Base-by-base conservation (phyloP, 2,888 invertebrate genomes). In the Pteria penguin region DNA sequence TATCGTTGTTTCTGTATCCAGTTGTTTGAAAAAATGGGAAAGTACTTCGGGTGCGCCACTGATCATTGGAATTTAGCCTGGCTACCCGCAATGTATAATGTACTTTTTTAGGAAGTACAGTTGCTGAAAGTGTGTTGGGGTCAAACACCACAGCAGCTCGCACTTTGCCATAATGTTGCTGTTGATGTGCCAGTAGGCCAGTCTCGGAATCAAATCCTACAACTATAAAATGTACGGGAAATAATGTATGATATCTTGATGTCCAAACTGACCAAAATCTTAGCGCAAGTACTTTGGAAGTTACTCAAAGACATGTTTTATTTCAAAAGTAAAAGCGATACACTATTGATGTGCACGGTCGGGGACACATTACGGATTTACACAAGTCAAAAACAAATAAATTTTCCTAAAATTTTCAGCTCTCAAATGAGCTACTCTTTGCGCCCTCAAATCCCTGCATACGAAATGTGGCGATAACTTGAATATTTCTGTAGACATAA, bases 131-230 rank as follows among this genome's bases (percentile, higher is more conserved):
- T 2, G 11, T 70, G 5, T 55, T 33, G 18, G 58, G 72, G 31
- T 73, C 63, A 58, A 79, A 79, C n/a, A 73, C 73, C 1, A 79
- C 58, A 3, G 66, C 79, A n/a, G 76, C 54, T 22, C 55, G 58
- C 3, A 79, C 76, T 31, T 73, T 66, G 1, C 4, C 18, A 2
- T 58, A 31, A 36, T 73, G 36, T 18, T 58, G 29, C 0, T 65
- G 31, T 11, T 76, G 65, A 22, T 76, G 67, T n/a, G 58, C 29
- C 26, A 73, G 36, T 11, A 79, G 45, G 1, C 29, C 70, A 55
- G 26, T 60, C 18, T 57, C 58, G 8, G 70, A 62, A 3, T 69
- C 45, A 58, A 62, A 74, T 11, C 63, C 63, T 32, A 11, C 62
- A 11, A 76, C 67, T 72, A 33, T 33, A 58, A 45, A 61, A 29